A percentile compares a stretch with the other conserved stretches of the same genome.
Evolutionary conservation across 2,888 invertebrate genomes (phyloP).

Genomic region (Euproctis similis): DNA sequence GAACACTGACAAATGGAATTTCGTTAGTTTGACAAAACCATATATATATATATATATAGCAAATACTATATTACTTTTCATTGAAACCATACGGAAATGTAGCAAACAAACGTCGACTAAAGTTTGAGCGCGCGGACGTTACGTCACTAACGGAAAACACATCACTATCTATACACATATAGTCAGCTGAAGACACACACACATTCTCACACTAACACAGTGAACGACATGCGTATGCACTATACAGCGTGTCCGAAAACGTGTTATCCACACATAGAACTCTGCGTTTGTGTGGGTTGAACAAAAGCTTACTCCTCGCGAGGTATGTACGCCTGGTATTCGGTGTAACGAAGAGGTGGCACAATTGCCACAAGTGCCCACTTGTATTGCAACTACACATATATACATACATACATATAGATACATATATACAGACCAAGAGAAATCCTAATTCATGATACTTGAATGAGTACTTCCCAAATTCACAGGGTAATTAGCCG

Average conservation of each 20-base stretch:
- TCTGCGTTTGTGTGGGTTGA: constrained; percentile 29
- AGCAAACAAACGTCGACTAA: constrained; percentile 44
- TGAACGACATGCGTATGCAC: too few species aligned
- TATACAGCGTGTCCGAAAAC: constrained; percentile 21
- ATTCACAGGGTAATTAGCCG: constrained; percentile 69
- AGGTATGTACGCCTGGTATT: constrained; percentile 49
- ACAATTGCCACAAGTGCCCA: constrained; percentile 43
- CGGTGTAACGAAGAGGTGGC: constrained; percentile 60
- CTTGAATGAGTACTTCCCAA: constrained; percentile 62
- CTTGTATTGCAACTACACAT: constrained; percentile 36
- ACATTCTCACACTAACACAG: constrained; percentile 19
- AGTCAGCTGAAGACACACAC: constrained; percentile 9
- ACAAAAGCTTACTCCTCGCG: constrained; percentile 33
- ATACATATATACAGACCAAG: too few species aligned
- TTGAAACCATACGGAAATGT: constrained; percentile 54
- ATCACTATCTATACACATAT: constrained; percentile 31
- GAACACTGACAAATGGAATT: constrained; percentile 44
- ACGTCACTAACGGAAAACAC: constrained; percentile 41
- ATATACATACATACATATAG: too few species aligned
- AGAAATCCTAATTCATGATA: constrained; percentile 51
- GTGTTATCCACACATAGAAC: constrained; percentile 29
- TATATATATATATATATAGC: constrained; percentile 22
- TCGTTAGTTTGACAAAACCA: constrained; percentile 46
- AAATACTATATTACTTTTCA: constrained; percentile 55
- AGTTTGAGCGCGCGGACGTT: constrained; percentile 42